phyloP scores from a whole-genome alignment of 2,113 vertebrate species.

The cattle (Bos taurus) region ARS-UCD2.0 NC_037357.1:78132501-78133000 shows the following conservation, averaged over 20 bases:
- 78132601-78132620: conserved; percentile 1
- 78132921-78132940: background rate
- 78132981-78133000: background rate
- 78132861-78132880: background rate
- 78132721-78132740: conserved; percentile 11
- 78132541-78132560: background rate
- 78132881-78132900: background rate
- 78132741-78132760: background rate
- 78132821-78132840: background rate
- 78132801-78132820: conserved; percentile 2
- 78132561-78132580: conserved; percentile 29
- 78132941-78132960: background rate
- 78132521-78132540: background rate
- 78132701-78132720: background rate
- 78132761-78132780: conserved; percentile 18
- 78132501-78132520: conserved; percentile 8
- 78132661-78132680: background rate
- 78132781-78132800: conserved; percentile 26
- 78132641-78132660: conserved; percentile 2
- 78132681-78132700: conserved; percentile 11
- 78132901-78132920: background rate
- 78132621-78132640: background rate
- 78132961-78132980: background rate
- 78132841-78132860: background rate
- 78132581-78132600: conserved; percentile 1